Evolutionary conservation across 2,888 invertebrate species (phyloP).

Genomic region (Mantis religiosa): DNA sequence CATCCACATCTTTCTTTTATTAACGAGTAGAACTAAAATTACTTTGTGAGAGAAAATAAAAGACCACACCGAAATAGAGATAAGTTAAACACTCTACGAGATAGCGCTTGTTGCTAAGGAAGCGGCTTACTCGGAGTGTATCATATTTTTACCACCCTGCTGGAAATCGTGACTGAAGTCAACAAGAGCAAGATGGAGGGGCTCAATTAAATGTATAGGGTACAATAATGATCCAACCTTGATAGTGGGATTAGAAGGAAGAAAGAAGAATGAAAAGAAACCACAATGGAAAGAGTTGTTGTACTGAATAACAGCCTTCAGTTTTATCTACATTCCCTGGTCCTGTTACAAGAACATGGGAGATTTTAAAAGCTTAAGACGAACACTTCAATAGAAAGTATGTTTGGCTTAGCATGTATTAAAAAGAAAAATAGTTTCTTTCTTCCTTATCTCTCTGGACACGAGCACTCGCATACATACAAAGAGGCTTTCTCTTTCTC

Average conservation of each 20-base stretch:
- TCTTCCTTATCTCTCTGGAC: not conserved
- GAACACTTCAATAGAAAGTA: not conserved
- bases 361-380: not conserved
- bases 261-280: not conserved
- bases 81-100: too few relatives aligned
- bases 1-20: too few relatives aligned
- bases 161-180: not conserved
- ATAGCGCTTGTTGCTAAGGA: too few relatives aligned
- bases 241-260: not conserved
- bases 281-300: not conserved
- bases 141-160: not conserved
- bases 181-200: not conserved
- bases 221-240: not conserved
- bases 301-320: too few relatives aligned
- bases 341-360: not conserved
- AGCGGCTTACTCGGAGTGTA: not conserved
- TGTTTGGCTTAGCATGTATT: not conserved
- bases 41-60: too few relatives aligned
- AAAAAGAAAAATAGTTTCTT: not conserved
- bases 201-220: not conserved
- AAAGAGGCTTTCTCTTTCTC: not conserved
- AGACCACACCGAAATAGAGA: too few relatives aligned
- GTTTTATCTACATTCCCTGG: not conserved
- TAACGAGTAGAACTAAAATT: too few relatives aligned
- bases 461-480: not conserved